These are phyloP conservation scores for Lycorma delicatula DNA, from an alignment of 1,140 invertebrate genomes.

Conservation along the genomic window DNA sequence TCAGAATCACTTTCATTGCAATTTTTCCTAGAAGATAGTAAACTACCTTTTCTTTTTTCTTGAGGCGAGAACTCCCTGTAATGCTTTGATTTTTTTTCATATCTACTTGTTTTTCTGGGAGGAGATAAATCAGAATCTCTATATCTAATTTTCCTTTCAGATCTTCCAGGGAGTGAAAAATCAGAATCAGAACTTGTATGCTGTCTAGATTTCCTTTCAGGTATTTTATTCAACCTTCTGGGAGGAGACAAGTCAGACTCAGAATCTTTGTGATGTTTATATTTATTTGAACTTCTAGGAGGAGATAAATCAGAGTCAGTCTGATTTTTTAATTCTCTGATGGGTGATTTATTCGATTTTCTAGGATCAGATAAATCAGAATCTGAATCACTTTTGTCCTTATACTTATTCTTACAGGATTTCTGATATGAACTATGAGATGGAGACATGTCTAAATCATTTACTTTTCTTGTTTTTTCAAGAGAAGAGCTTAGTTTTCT, in stretches of 20 bases:
- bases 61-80: slow-evolving; percentile 20
- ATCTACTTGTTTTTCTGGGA: slow-evolving; percentile 29
- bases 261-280: slow-evolving; percentile 12
- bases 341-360: slow-evolving; percentile 19
- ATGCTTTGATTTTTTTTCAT: slow-evolving; percentile 17
- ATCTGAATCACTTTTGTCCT: slow-evolving; percentile 20
- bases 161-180: slow-evolving; percentile 32
- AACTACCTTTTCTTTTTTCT: slow-evolving; percentile 20
- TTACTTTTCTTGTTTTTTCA: slow-evolving; percentile 1
- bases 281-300: slow-evolving; percentile 2
- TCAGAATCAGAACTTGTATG: slow-evolving; percentile 29
- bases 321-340: slow-evolving; percentile 7
- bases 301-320: slow-evolving; percentile 30
- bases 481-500: no score
- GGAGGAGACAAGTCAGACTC: slow-evolving; percentile 29
- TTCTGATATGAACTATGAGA: slow-evolving; percentile 15
- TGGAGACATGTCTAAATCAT: slow-evolving; percentile 27
- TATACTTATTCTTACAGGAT: neutral
- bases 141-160: slow-evolving; percentile 17
- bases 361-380: slow-evolving; percentile 25
- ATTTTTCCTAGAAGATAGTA: neutral
- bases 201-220: neutral
- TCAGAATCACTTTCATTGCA: slow-evolving; percentile 29
- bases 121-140: slow-evolving; percentile 34
- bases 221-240: neutral